A percentile compares a stretch with the other conserved stretches of the same genome.
Conservation (phyloP, 1,140 invertebrate genomes). For the Trissolcus basalis region DNA sequence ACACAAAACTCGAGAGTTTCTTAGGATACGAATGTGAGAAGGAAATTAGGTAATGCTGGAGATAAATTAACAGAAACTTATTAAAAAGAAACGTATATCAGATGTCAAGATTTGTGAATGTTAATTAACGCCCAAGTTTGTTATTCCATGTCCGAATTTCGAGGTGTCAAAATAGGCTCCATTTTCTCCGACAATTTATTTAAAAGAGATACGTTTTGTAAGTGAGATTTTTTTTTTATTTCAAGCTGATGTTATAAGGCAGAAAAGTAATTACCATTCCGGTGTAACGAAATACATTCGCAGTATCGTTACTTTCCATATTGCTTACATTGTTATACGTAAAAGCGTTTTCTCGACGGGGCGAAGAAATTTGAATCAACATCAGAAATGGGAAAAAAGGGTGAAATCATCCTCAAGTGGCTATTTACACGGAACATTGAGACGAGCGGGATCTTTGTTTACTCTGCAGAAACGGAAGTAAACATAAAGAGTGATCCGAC, state of each 20-base stretch:
- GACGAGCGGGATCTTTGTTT: constrained; percentile 49
- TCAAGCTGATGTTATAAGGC: not conserved
- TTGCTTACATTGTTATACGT: constrained; percentile 21
- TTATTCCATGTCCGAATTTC: constrained; percentile 2
- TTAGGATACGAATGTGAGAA: not conserved
- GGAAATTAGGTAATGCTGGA: constrained; percentile 7
- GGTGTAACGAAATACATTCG: constrained; percentile 5
- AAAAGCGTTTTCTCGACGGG: constrained; percentile 28
- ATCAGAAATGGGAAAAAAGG: constrained; percentile 25
- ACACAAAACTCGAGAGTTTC: not conserved
- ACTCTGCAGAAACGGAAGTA: constrained; percentile 43
- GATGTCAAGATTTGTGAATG: constrained; percentile 9
- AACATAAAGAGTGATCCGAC: constrained; percentile 40
- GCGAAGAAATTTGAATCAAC: constrained; percentile 45
- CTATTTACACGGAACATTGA: constrained; percentile 49
- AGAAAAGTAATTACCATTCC: constrained; percentile 6
- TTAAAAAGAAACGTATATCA: too few relatives aligned
- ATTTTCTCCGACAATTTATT: constrained; percentile 5
- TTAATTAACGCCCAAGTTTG: constrained; percentile 6
- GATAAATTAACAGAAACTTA: constrained; percentile 9
- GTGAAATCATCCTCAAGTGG: constrained; percentile 46
- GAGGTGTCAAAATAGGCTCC: constrained; percentile 17
- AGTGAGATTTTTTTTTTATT: constrained; percentile 3
- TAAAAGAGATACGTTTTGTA: too few relatives aligned
- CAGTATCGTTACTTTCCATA: constrained; percentile 6